phyloP scores from a whole-genome alignment of 2,888 invertebrate genomes.

The Agonopterix subpropinquella region DNA sequence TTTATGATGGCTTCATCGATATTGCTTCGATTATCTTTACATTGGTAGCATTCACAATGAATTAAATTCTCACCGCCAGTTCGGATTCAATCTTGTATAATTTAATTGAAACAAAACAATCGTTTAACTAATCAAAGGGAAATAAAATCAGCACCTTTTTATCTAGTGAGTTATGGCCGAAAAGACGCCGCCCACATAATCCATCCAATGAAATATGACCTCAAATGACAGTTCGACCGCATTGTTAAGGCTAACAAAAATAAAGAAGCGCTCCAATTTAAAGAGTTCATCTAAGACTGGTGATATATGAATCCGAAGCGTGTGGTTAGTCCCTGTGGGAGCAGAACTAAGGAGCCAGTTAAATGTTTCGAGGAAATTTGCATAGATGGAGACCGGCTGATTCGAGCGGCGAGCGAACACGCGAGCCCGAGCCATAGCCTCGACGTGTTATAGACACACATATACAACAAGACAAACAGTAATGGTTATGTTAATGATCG shows the following conservation, averaged over 20 bases:
- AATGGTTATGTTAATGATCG: constrained; percentile 46
- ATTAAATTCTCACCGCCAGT: neutral
- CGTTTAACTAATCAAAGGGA: constrained; percentile 8
- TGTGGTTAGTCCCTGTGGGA: constrained; percentile 45
- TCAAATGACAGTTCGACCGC: constrained; percentile 22
- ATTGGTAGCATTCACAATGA: neutral
- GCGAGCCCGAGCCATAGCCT: constrained; percentile 16
- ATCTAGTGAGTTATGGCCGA: constrained; percentile 20
- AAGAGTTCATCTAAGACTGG: constrained; percentile 34
- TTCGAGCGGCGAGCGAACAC: constrained; percentile 40
- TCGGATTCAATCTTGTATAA: neutral
- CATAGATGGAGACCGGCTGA: constrained; percentile 70
- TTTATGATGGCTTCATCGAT: constrained; percentile 28
- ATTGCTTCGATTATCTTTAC: constrained; percentile 24
- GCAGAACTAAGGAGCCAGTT: constrained; percentile 56
- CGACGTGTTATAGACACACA: constrained; percentile 4
- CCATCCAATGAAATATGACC: constrained; percentile 30
- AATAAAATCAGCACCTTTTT: constrained; percentile 24
- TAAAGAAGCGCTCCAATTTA: constrained; percentile 21
- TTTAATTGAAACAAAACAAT: constrained; percentile 3
- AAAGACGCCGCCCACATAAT: constrained; percentile 30
- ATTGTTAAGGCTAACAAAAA: constrained; percentile 15
- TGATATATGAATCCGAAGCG: constrained; percentile 37
- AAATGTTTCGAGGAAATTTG: constrained; percentile 72
- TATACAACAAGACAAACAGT: constrained; percentile 23